Evolutionary conservation across 2,113 vertebrate species (phyloP).

Genomic region (Brachypodius melanocephalos): DNA sequence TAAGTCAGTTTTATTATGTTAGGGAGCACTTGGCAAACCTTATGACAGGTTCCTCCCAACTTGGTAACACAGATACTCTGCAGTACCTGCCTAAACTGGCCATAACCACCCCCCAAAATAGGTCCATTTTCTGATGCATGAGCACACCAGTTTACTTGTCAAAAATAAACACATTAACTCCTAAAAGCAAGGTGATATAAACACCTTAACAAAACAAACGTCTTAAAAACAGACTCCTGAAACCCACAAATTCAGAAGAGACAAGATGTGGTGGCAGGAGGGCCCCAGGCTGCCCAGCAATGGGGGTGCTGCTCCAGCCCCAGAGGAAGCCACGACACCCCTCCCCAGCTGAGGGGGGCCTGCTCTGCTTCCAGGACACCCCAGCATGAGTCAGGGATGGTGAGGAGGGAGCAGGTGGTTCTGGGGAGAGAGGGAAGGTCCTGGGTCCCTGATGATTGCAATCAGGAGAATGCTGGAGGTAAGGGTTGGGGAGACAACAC

Average conservation of each 20-base stretch:
- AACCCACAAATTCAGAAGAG: background rate
- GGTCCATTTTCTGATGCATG: background rate
- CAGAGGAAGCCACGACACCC: rapidly evolving
- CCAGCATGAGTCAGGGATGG: rapidly evolving
- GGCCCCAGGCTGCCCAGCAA: background rate
- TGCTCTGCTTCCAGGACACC: background rate
- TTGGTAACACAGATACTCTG: background rate
- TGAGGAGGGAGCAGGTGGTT: rapidly evolving
- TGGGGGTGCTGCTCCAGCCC: background rate
- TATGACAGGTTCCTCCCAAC: background rate
- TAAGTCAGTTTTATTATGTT: background rate
- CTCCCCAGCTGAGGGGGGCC: rapidly evolving
- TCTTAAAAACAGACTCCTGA: background rate
- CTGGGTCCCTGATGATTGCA: background rate
- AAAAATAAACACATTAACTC: background rate
- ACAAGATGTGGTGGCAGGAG: background rate
- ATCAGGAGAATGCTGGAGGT: rapidly evolving
- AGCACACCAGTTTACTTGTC: background rate
- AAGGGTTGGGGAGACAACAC: rapidly evolving
- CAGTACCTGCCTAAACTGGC: background rate
- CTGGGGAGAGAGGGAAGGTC: background rate
- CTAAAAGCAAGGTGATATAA: background rate
- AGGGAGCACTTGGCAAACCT: background rate
- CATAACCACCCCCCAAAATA: background rate
- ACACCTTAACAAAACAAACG: background rate